phyloP scores from a whole-genome alignment of 2,797 vertebrate genomes.

The Masticophis lateralis region DNA sequence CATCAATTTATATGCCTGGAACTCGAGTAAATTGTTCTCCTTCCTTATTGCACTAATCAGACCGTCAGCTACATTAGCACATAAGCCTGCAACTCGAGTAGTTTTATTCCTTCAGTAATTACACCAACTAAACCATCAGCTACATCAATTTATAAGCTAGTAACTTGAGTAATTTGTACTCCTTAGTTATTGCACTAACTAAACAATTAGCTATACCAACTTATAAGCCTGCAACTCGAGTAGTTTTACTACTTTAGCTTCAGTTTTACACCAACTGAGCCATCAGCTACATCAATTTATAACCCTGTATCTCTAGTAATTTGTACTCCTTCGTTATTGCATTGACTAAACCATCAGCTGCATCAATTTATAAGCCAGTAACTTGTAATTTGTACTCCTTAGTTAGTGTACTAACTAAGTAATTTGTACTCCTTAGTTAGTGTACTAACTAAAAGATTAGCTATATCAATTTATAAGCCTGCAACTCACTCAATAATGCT shows the following conservation, averaged over 20 bases:
- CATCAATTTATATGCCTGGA: constrained; percentile 30
- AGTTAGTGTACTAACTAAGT: not conserved
- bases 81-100: constrained; percentile 56
- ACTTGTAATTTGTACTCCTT: constrained; percentile 48
- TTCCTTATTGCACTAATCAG: not conserved
- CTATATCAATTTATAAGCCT: not conserved
- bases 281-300: not conserved
- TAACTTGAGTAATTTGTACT: constrained; percentile 58
- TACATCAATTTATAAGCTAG: not conserved
- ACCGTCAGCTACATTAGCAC: constrained; percentile 61
- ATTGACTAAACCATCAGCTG: not conserved
- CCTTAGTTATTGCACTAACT: not conserved
- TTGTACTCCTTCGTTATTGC: not conserved
- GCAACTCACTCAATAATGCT: not conserved
- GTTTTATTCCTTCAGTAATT: not conserved
- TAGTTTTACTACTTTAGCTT: too few species aligned
- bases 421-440: too few species aligned
- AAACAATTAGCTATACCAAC: not conserved
- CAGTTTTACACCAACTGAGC: not conserved
- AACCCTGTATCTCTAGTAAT: constrained; percentile 59
- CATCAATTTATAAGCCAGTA: constrained; percentile 34
- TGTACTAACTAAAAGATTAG: not conserved
- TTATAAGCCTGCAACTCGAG: not conserved
- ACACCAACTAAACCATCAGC: not conserved
- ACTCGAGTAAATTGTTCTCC: constrained; percentile 50